phyloP scores from a whole-genome alignment of 2,797 vertebrate genomes.

The Gymnocypris eckloni region DNA sequence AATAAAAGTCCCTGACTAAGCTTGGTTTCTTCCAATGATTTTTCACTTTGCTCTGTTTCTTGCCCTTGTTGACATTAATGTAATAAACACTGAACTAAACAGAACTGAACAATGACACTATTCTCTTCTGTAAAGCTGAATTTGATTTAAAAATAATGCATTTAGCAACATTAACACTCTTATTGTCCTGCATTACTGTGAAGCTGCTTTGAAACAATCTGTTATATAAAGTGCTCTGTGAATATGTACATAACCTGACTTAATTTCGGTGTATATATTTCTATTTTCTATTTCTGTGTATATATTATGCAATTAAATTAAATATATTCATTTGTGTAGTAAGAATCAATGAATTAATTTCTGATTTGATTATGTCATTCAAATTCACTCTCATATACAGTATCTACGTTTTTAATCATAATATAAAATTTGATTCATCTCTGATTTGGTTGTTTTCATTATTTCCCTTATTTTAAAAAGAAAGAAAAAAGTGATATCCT shows the following conservation, averaged over 20 bases:
- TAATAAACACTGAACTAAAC: background rate
- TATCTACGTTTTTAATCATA: background rate
- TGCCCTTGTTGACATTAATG: background rate
- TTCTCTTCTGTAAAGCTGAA: background rate
- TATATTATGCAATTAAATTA: background rate
- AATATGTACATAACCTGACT: too few species aligned
- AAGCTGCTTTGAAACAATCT: background rate
- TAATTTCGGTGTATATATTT: too few species aligned
- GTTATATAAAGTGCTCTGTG: too few species aligned
- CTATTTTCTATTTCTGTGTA: too few species aligned
- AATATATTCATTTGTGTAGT: background rate
- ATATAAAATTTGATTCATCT: background rate
- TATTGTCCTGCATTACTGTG: background rate
- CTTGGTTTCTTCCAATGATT: background rate
- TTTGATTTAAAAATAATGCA: background rate
- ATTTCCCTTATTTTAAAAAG: too few species aligned
- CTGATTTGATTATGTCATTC: background rate
- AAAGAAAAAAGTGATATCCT: background rate
- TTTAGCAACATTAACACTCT: background rate
- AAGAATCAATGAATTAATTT: background rate
- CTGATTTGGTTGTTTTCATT: background rate
- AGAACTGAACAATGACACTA: background rate
- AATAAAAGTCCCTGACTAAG: background rate
- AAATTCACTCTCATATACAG: background rate
- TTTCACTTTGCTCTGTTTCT: background rate